Percentiles rank a stretch among this genome's conserved stretches.
These are phyloP conservation scores for Pachliopta kotzebuea DNA, from an alignment of 2,888 invertebrate species.

Conservation along the genomic window DNA sequence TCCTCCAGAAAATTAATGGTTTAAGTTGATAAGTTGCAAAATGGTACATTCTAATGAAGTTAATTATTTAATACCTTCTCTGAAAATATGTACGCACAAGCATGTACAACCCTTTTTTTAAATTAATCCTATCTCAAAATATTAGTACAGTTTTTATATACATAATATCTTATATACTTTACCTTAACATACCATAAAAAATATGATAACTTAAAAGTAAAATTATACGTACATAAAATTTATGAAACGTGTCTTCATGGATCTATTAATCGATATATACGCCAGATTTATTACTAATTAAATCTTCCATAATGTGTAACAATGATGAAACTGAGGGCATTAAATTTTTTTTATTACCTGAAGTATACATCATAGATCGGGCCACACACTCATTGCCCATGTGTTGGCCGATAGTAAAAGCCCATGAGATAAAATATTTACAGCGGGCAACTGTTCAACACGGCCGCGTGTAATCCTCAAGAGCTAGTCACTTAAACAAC, in stretches of 20 bases:
- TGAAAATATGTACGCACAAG: no score
- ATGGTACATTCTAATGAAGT: no score
- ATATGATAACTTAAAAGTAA: no score
- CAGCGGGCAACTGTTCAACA: conserved; percentile 44
- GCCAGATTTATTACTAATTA: conserved; percentile 21
- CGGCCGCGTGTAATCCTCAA: conserved; percentile 37
- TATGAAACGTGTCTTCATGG: neutral
- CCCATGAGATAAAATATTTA: conserved; percentile 46
- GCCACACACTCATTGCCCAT: conserved; percentile 41
- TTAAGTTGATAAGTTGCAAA: no score
- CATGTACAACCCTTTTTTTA: no score
- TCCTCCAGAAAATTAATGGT: no score
- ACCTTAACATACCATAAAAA: no score
- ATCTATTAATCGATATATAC: conserved; percentile 15
- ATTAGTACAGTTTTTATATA: no score
- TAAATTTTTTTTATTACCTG: conserved; percentile 32
- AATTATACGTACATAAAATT: neutral
- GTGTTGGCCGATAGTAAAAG: conserved; percentile 43
- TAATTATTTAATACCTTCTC: no score
- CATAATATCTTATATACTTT: no score
- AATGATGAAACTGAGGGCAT: conserved; percentile 19
- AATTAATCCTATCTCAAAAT: no score
- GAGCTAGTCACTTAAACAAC: conserved; percentile 57
- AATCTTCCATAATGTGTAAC: conserved; percentile 10
- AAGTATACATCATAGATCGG: conserved; percentile 33